Base-by-base conservation (phyloP, 2,797 vertebrate species). In the Microcaecilia unicolor region DNA sequence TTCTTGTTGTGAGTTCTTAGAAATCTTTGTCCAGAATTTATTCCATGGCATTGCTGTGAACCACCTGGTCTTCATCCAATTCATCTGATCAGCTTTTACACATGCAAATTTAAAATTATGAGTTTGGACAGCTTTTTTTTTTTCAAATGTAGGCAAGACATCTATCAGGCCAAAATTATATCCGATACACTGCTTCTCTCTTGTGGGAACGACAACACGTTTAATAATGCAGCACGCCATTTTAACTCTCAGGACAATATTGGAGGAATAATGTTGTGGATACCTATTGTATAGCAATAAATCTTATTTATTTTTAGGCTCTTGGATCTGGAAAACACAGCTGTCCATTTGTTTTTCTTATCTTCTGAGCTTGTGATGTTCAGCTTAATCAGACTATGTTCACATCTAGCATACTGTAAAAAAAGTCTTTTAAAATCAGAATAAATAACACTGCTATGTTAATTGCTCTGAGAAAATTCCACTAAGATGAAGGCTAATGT, bases 381-480 rank as follows among this genome's bases (percentile, higher is more conserved):
- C 21, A 28, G 51, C 27, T 53, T 72, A 67, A 74, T 59, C 28
- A 41, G 49, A 34, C 61, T 36, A 39, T 31, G 52, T 50, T 55
- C 59, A 52, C 70, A 48, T 47, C 49, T 53, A 61, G 51, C 11
- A 10, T 41, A 9, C 20, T 10, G 13, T 42, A 51, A 40, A 40
- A 35, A 15, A 10, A 19, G 13, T 55, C 53, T 60, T 59, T 65
- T 45, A 60, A 76, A 61, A 58, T 23, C 3, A 9, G 41, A 26
- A 44, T 51, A 56, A 67, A 60, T 54, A 66, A 48, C 48, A 50
- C 49, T 59, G 29, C 48, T 61, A 63, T 25, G 5, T 57, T 60
- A 58, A 58, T 62, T 56, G 38, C 50, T 69, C 55, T 34, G 58
- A 73, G 61, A 63, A 63, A 72, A 79, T 53, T 9, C n/a, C 30